Percentiles rank a stretch among this genome's conserved stretches.
Conservation (phyloP, 2,113 vertebrate genomes). For the Sprattus sprattus region DNA sequence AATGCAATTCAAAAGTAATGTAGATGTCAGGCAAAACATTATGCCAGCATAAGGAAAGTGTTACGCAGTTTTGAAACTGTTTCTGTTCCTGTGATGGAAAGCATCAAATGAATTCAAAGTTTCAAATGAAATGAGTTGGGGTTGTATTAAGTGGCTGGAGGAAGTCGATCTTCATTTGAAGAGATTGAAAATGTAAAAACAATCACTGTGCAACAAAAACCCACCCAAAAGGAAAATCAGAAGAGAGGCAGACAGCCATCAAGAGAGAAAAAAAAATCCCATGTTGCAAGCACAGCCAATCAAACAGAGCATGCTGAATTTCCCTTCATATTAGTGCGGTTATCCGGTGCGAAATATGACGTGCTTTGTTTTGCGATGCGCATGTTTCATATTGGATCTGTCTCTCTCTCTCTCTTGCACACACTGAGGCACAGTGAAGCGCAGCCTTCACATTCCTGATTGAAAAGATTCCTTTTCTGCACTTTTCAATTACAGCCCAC, state of each 20-base stretch:
- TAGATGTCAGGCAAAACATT: conserved; percentile 16
- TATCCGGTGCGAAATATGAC: conserved; percentile 57
- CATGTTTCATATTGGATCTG: conserved; percentile 51
- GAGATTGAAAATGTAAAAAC: background rate
- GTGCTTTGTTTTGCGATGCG: conserved; percentile 62
- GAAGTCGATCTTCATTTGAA: conserved; percentile 13
- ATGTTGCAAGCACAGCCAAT: conserved; percentile 18
- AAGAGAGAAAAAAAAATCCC: background rate
- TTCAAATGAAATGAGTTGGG: background rate
- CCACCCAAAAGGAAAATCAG: conserved; percentile 6
- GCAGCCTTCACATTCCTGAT: conserved; percentile 56
- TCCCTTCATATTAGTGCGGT: conserved; percentile 45
- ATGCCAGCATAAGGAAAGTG: background rate
- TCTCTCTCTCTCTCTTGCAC: background rate
- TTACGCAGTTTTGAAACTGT: background rate
- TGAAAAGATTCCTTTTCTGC: conserved; percentile 64
- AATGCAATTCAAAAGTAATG: background rate
- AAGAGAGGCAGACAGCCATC: conserved; percentile 1
- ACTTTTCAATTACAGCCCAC: conserved; percentile 64
- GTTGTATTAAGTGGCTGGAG: background rate
- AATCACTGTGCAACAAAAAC: conserved; percentile 9
- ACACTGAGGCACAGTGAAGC: conserved; percentile 49
- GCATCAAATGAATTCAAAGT: background rate
- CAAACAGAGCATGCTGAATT: conserved; percentile 47
- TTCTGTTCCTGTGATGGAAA: background rate